Evolutionary conservation across 2,113 vertebrate species (phyloP), one percentile per base, ranked within the genome.

Genomic region (Microtus ochrogaster): DNA sequence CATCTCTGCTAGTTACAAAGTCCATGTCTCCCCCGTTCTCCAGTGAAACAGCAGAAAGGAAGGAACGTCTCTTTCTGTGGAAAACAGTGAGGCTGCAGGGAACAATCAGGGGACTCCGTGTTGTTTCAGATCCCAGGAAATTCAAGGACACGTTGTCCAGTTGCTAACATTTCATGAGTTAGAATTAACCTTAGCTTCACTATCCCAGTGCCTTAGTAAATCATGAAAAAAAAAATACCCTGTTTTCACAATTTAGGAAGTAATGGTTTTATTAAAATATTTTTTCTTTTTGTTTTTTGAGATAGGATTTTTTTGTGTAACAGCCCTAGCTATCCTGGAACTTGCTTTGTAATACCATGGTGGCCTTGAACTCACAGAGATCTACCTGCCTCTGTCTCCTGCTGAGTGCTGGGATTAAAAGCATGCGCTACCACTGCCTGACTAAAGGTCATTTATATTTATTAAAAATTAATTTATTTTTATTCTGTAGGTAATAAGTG

Each of bases 121-220:
- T 73, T 87, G 95, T 94, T 65, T 90, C 78, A 79, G 58, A 49
- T 92, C 61, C 21, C 77, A 19, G 5, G 49, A 90, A 84, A 92
- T 95, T 84, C 49, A 77, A 85, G 70, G 74, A 52, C 84, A 94
- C 28, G 61, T 95, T 94, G 90, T 76, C 70, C 84, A 95, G n/a
- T 93, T 83, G 33, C 74, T 94, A 96, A 61, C n/a, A 92, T 73
- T 85, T 66, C 22, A 68, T 89, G 81, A 95, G 81, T 95, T 79
- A 10, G 55, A 97, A 52, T n/a, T 73, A 36, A 88, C 92, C 83
- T 82, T 63, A 94, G n/a, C 68, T 81, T 81, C 68, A 74, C 2
- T 39, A 10, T 33, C 44, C 21, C 7, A 61, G 55, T 70, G 30
- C 21, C 61, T 33, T 30, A 95, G 65, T 30, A 96, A 87, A 63